Conservation (phyloP, 2,113 vertebrate species). For the Patagioenas fasciata region DNA sequence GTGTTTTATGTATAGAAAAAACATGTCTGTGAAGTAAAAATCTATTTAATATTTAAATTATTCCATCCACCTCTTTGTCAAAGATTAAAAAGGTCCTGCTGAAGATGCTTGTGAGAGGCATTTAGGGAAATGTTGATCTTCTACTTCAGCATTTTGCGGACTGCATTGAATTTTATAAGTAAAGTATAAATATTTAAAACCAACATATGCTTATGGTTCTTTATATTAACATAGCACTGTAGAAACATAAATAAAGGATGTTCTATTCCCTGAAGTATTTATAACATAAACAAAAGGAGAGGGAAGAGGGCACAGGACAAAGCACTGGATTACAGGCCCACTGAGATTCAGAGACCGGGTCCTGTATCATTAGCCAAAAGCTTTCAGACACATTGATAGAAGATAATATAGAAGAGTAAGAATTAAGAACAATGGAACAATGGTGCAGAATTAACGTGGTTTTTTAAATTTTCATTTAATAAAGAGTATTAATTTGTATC, state of each 20-base stretch:
- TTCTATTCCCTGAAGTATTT: not conserved
- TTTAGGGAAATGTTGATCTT: not conserved
- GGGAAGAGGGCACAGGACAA: not conserved
- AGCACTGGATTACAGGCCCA: not conserved
- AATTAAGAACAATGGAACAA: not conserved
- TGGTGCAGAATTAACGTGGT: not conserved
- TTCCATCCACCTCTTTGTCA: not conserved
- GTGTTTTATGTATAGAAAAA: not conserved
- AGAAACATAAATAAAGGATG: constrained; percentile 37
- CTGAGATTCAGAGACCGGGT: not conserved
- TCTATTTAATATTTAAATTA: constrained; percentile 16
- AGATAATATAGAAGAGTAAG: not conserved
- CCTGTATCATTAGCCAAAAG: not conserved
- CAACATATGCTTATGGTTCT: not conserved
- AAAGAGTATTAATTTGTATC: not conserved
- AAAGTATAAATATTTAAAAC: constrained; percentile 46
- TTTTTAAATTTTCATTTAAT: not conserved
- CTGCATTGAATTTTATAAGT: not conserved
- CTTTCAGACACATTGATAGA: not conserved
- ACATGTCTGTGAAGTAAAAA: not conserved
- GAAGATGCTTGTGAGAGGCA: not conserved
- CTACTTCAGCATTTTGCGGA: constrained; percentile 19
- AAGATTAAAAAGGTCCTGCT: not conserved
- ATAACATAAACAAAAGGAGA: not conserved
- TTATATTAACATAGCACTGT: not conserved